A percentile compares a stretch with the other conserved stretches of the same genome.
Evolutionary conservation across 1,140 invertebrate genomes (phyloP).

Genomic region (Cyclargus thomasi): DNA sequence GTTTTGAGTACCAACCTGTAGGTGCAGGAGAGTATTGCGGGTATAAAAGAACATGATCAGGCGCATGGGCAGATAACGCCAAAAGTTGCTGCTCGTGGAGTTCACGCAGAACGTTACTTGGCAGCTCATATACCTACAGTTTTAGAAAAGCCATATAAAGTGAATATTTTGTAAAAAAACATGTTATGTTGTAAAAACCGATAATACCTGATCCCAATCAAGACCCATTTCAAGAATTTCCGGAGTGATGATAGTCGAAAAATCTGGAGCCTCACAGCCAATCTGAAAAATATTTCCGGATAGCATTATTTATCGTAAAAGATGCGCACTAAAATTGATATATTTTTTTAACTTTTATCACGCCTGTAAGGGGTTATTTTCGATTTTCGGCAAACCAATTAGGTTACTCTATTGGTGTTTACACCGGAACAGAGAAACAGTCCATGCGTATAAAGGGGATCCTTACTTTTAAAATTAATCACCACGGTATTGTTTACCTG

Average conservation of each 20-base stretch:
- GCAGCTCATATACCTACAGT: slow-evolving; percentile 56
- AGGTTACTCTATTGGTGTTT: too few species aligned
- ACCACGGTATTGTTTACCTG: slow-evolving; percentile 21
- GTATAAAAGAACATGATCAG: slow-evolving; percentile 76
- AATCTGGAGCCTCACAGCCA: slow-evolving; percentile 57
- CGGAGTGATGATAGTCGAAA: slow-evolving; percentile 52
- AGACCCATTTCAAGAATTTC: slow-evolving; percentile 56
- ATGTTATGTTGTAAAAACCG: too few species aligned
- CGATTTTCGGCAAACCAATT: too few species aligned
- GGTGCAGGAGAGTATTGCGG: slow-evolving; percentile 75
- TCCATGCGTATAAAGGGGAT: too few species aligned
- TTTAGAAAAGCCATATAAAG: too few species aligned
- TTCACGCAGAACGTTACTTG: slow-evolving; percentile 64
- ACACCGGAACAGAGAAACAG: too few species aligned
- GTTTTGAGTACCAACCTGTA: slow-evolving; percentile 48
- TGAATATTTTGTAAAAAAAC: too few species aligned
- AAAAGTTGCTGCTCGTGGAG: slow-evolving; percentile 78
- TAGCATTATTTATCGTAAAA: too few species aligned
- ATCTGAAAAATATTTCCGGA: slow-evolving; percentile 34
- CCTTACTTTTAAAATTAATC: too few species aligned
- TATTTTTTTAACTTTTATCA: background rate
- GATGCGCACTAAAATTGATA: background rate
- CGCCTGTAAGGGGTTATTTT: too few species aligned
- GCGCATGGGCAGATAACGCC: slow-evolving; percentile 76
- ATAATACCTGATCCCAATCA: slow-evolving; percentile 68